A percentile compares a stretch with the other conserved stretches of the same genome.
These are phyloP conservation scores for Drosophila tristis DNA, from an alignment of 1,140 invertebrate genomes.

Conservation along the genomic window DNA sequence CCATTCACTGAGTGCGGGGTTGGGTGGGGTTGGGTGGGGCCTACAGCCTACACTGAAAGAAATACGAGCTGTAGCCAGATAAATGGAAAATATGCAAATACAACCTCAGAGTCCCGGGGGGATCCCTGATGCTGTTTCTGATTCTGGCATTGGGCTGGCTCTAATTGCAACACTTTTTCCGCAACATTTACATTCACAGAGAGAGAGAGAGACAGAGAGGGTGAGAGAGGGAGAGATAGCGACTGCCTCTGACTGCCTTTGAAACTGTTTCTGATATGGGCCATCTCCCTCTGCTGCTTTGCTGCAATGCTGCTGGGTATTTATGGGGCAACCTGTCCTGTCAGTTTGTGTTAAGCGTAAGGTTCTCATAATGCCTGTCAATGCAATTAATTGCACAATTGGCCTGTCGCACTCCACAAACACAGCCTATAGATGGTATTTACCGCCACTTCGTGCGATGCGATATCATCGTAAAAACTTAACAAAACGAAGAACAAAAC, in stretches of 20 bases:
- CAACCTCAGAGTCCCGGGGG: no score
- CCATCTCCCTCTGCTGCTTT: background rate
- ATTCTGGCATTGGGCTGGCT: no score
- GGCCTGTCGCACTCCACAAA: conserved; percentile 14
- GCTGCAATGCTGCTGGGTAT: conserved; percentile 33
- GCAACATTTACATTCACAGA: no score
- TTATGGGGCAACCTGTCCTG: conserved; percentile 63
- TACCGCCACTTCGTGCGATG: background rate
- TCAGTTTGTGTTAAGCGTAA: conserved; percentile 66
- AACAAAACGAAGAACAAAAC: no score
- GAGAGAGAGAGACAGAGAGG: background rate
- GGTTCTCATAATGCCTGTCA: conserved; percentile 74
- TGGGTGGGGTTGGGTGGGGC: no score
- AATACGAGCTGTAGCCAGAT: no score
- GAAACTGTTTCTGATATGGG: conserved; percentile 8
- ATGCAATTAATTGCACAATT: conserved; percentile 80
- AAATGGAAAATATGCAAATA: no score
- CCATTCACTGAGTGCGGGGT: no score
- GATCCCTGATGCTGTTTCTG: no score
- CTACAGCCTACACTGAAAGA: no score
- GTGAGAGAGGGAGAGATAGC: conserved; percentile 40
- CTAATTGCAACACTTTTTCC: no score
- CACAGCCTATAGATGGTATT: background rate
- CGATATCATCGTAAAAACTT: no score
- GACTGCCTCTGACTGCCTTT: conserved; percentile 18